These are phyloP conservation scores for Aeoliscus strigatus DNA, from an alignment of 2,797 vertebrate genomes.

Conservation along the genomic window DNA sequence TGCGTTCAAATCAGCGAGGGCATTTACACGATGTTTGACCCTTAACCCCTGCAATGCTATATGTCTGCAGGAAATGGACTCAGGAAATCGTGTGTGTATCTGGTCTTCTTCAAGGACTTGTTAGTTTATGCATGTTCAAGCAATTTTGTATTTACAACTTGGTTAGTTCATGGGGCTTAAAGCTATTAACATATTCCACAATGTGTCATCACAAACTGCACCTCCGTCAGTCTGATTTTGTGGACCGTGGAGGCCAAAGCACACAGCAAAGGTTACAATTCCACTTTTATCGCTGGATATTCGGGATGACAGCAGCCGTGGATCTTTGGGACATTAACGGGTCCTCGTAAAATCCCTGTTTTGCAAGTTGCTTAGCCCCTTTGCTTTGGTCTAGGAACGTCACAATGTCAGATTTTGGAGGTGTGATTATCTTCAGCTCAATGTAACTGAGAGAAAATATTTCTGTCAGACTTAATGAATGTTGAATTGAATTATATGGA, in stretches of 20 bases:
- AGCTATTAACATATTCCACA: not conserved
- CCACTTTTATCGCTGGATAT: constrained; percentile 25
- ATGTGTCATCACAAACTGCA: too few relatives aligned
- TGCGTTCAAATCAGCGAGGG: not conserved
- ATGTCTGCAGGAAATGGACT: constrained; percentile 9
- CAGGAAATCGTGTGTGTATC: constrained; percentile 3
- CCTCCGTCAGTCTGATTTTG: too few relatives aligned
- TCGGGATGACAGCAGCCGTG: constrained; percentile 23
- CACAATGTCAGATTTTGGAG: too few relatives aligned
- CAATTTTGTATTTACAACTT: too few relatives aligned
- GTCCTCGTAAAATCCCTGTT: constrained; percentile 32
- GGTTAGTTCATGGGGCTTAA: too few relatives aligned
- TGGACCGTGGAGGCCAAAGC: too few relatives aligned
- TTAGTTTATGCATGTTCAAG: too few relatives aligned
- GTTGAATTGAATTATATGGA: too few relatives aligned
- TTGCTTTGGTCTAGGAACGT: constrained; percentile 28
- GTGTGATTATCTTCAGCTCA: too few relatives aligned
- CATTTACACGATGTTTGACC: constrained; percentile 12
- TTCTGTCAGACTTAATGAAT: constrained; percentile 9
- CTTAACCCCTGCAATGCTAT: constrained; percentile 12
- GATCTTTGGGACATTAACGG: constrained; percentile 38
- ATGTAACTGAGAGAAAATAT: too few relatives aligned
- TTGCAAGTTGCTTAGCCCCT: constrained; percentile 35
- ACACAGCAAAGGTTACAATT: constrained; percentile 4
- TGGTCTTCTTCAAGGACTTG: too few relatives aligned